Base-by-base conservation (phyloP, 2,797 vertebrate genomes). In the Gadopsis bispinosus region DNA sequence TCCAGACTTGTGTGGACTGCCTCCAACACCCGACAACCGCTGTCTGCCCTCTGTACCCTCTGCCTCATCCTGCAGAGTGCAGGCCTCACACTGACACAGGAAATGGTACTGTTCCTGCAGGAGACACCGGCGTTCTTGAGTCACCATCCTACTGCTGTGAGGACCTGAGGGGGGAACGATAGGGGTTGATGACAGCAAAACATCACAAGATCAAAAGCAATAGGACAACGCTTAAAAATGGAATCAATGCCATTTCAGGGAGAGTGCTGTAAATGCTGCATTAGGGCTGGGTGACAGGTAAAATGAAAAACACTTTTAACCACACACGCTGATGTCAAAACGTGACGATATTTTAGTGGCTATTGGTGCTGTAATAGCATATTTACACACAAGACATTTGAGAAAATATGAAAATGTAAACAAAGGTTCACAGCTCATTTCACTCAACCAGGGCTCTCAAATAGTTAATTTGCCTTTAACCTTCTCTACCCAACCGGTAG, bases 71-170 rank as follows among this genome's bases (percentile, higher is more conserved):
- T 89, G 95, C 35, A 75, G 73, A 0, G 69, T 83, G 87, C 98
- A 99, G 0, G 95, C 95, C 29, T 69, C 91, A 88, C 98, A 99
- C 75, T 0, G 19, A 83, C 98, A 99, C 51, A 94, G 79, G 41
- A 99, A 99, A 86, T 96, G 98, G 92, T 99, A 99, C 88, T 99
- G 98, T 5, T 93, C 90, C 85, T 94, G 95, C 77, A 99, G 94
- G 77, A 92, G 93, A 80, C 73, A 89, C n/a, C 82, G 96, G 20
- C 98, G 96, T 80, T 97, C 93, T 26, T 75, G 65, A 51, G 89
- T 88, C 37, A 14, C 82, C 96, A 97, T 96, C 71, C 96, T 95
- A 19, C 93, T 94, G 74, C 43, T 77, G 67, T 98, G 96, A 61
- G 98, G 97, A 67, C 98, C 96, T 96, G 87, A 71, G 55, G 14